These are phyloP conservation scores for Cephus sareptanus DNA, from an alignment of 2,888 invertebrate species.

Conservation along the genomic window DNA sequence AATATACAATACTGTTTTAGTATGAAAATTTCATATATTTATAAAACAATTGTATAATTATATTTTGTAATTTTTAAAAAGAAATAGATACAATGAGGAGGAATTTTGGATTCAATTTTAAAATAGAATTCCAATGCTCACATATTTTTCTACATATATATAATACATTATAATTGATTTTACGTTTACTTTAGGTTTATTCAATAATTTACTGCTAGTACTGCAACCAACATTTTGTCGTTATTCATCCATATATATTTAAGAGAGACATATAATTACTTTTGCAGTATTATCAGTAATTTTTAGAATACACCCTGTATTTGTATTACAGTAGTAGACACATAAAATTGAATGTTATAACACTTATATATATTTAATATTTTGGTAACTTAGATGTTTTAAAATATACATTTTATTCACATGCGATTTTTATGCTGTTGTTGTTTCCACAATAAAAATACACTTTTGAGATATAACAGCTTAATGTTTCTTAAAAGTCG, in stretches of 20 bases:
- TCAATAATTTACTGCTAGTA: too few relatives aligned
- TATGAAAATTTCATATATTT: too few relatives aligned
- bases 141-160: background rate
- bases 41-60: too few relatives aligned
- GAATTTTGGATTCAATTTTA: background rate
- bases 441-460: background rate
- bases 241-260: too few relatives aligned
- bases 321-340: background rate
- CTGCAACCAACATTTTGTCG: too few relatives aligned
- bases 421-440: background rate
- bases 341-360: background rate
- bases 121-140: background rate
- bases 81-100: background rate
- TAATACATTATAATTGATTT: background rate
- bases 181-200: background rate
- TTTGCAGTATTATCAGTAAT: too few relatives aligned
- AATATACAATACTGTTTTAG: background rate
- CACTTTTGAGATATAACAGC: background rate
- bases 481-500: background rate
- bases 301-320: background rate
- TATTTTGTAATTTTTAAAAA: background rate
- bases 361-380: background rate
- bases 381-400: background rate
- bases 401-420: background rate
- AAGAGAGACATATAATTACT: too few relatives aligned